These are phyloP conservation scores for Montipora capitata DNA, from an alignment of 92 coral and sea anemone species.

Conservation along the genomic window DNA sequence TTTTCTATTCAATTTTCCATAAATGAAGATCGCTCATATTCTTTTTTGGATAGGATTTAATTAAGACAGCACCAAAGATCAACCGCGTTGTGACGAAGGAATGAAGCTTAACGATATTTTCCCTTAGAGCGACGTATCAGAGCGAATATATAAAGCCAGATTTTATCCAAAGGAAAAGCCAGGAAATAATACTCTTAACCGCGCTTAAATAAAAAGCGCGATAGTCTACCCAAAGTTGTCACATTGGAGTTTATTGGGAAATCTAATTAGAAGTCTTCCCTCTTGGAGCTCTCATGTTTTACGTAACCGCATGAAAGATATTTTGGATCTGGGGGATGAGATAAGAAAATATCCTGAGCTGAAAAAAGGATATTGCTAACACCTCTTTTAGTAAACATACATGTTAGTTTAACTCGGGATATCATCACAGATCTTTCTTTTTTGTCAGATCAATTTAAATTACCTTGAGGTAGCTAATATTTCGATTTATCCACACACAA, in stretches of 20 bases:
- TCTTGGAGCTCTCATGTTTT: not conserved
- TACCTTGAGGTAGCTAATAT: too few relatives aligned
- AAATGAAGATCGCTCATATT: too few relatives aligned
- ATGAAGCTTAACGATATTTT: not conserved
- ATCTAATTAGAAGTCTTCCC: not conserved
- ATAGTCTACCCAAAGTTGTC: not conserved
- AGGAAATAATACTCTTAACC: too few relatives aligned
- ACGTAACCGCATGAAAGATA: not conserved
- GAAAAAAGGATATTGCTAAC: not conserved
- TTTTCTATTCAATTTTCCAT: too few relatives aligned
- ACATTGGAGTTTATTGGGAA: not conserved
- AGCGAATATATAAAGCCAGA: not conserved
- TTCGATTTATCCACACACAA: too few relatives aligned
- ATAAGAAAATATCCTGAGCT: slow-evolving; percentile 6
- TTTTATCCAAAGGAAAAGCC: too few relatives aligned
- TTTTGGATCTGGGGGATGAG: not conserved
- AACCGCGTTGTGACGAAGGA: too few relatives aligned
- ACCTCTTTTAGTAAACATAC: not conserved
- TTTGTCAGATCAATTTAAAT: too few relatives aligned
- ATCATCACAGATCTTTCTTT: too few relatives aligned
- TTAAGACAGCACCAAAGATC: too few relatives aligned
- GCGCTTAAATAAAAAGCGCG: not conserved
- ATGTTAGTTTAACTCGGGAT: not conserved
- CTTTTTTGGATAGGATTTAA: too few relatives aligned
- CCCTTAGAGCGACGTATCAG: not conserved